phyloP scores from a whole-genome alignment of 2,113 vertebrate species.

The Osmerus mordax region DNA sequence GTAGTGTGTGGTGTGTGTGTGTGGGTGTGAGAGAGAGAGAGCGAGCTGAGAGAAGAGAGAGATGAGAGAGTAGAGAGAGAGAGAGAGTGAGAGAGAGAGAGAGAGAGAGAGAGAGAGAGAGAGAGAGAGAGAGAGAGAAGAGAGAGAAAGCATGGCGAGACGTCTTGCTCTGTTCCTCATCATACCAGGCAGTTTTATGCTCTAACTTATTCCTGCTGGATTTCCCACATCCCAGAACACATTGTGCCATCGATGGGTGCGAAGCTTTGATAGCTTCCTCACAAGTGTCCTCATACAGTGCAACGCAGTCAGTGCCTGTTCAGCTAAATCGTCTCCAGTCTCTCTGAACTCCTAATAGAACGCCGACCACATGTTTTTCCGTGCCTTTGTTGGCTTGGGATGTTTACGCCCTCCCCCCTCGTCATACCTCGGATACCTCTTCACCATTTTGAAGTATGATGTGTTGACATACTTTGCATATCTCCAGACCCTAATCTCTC shows the following conservation, averaged over 20 bases:
- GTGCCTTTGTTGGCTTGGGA: slow-evolving; percentile 15
- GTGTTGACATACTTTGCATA: slow-evolving; percentile 52
- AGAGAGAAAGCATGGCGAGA: slow-evolving; percentile 21
- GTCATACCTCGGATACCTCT: slow-evolving; percentile 41
- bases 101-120: slow-evolving; percentile 8
- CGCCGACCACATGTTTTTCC: slow-evolving; percentile 25
- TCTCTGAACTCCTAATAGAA: neutral
- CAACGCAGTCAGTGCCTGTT: neutral
- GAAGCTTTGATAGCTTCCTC: slow-evolving; percentile 19
- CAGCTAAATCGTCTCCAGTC: too few species aligned
- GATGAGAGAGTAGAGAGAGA: too few species aligned
- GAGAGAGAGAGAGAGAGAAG: slow-evolving; percentile 10
- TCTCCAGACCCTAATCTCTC: slow-evolving; percentile 37
- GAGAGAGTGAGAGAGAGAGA: too few species aligned
- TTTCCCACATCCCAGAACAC: slow-evolving; percentile 32
- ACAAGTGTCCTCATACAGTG: neutral
- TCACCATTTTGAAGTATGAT: slow-evolving; percentile 33
- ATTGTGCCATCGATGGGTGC: slow-evolving; percentile 34
- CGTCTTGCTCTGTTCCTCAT: slow-evolving; percentile 32
- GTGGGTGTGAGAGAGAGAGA: neutral
- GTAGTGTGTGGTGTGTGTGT: neutral
- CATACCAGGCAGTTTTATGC: slow-evolving; percentile 49
- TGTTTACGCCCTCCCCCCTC: slow-evolving; percentile 30
- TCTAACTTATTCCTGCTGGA: slow-evolving; percentile 17
- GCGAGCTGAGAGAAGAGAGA: too few species aligned